Conservation (phyloP, 2,888 invertebrate genomes). For the Scaptomyza tumidula region DNA sequence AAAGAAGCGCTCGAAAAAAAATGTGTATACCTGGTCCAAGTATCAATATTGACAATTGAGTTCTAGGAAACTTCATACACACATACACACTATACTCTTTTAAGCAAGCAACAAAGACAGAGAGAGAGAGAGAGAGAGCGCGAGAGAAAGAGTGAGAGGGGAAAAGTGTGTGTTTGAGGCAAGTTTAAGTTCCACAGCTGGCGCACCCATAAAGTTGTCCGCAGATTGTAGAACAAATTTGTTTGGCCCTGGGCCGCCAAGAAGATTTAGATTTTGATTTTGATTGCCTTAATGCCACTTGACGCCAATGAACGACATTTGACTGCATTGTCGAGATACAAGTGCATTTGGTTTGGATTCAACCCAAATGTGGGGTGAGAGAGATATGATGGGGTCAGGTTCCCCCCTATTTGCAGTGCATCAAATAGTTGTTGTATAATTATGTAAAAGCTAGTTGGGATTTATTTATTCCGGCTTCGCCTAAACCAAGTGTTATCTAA, state of each 20-base stretch:
- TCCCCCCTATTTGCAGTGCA: conserved; percentile 24
- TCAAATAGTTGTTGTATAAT: conserved; percentile 9
- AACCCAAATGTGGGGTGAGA: not conserved
- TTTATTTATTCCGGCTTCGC: not conserved
- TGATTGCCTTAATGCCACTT: conserved; percentile 76
- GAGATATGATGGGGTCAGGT: conserved; percentile 17
- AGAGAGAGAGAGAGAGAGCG: no score
- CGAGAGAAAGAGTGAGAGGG: not conserved
- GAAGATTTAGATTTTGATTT: conserved; percentile 59
- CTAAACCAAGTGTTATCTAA: not conserved
- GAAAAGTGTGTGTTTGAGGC: not conserved
- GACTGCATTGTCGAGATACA: conserved; percentile 37
- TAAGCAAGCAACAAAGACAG: conserved; percentile 18
- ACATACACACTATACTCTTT: conserved; percentile 26
- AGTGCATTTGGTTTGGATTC: conserved; percentile 46
- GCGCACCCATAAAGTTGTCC: conserved; percentile 43
- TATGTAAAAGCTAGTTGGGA: conserved; percentile 5
- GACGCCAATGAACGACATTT: conserved; percentile 66
- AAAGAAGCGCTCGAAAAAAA: conserved; percentile 46
- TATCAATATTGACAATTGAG: conserved; percentile 68
- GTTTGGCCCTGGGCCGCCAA: conserved; percentile 25
- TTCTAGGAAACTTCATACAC: conserved; percentile 61
- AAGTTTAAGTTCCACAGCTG: not conserved
- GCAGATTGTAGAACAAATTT: conserved; percentile 39
- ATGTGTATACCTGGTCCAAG: conserved; percentile 38